Conservation (phyloP, 2,888 invertebrate genomes). For the Adineta ricciae region DNA sequence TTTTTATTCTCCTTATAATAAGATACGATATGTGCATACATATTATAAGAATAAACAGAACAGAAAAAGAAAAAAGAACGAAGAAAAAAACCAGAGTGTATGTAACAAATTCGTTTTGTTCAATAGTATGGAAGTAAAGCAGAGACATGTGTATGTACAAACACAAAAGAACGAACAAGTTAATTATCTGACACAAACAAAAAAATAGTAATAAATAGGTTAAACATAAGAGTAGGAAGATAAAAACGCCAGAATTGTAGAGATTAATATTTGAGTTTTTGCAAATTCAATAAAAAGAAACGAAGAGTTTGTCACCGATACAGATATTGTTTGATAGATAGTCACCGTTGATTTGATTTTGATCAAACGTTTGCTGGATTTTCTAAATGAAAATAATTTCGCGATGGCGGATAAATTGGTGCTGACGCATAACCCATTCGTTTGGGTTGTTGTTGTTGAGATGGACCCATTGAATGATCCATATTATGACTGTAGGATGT, state of each 20-base stretch:
- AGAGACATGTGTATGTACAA: no score
- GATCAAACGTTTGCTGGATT: conserved; percentile 12
- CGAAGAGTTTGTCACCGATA: no score
- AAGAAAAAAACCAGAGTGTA: neutral
- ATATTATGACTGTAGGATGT: neutral
- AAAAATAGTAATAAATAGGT: neutral
- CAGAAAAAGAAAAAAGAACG: neutral
- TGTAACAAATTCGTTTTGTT: neutral
- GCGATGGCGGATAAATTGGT: neutral
- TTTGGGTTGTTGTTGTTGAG: neutral
- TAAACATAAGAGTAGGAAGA: neutral
- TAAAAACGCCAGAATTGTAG: no score
- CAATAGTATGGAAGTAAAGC: no score
- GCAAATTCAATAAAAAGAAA: no score
- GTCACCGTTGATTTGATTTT: neutral
- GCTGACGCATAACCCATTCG: no score
- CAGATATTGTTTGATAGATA: neutral
- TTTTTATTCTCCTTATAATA: neutral
- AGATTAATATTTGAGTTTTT: no score
- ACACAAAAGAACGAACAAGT: neutral
- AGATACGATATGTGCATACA: neutral
- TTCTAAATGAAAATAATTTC: neutral
- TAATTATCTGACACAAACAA: neutral
- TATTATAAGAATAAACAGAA: neutral
- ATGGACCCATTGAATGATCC: neutral